Evolutionary conservation across 2,888 invertebrate species (phyloP), one percentile per base, ranked within the genome.

Genomic region (Coremacera marginata): DNA sequence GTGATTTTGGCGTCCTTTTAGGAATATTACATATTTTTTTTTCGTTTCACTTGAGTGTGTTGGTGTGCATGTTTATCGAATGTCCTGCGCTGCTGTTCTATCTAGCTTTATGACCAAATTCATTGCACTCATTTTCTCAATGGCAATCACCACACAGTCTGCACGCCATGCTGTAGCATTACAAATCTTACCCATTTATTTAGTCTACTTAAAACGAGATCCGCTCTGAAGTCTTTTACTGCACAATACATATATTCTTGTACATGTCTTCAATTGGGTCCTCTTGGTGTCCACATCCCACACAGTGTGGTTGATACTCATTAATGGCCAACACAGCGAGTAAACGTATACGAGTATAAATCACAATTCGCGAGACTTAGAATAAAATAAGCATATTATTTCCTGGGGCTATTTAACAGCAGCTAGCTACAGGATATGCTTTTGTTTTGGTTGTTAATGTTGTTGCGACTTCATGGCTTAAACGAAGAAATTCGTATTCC

Each of bases 381-480:
- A 67, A 67, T 67, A 67, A 34, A 22, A 67, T 67, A 34, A 67
- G 37, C 67, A 44, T 67, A 37, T 67, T 34, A 67, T 67, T 67
- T 67, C 67, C 67, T 65, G 67, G 8, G 67, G 67, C 67, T 14
- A 67, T 37, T 67, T 67, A 37, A 5, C 11, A 44, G 22, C 25
- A 60, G 5, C 22, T 9, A 22, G n/a, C 67, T 14, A 19, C 19
- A 14, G 8, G 34, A 37, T 1, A n/a, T 31, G 37, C n/a, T 22
- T 5, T 27, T 19, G 37, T 19, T 67, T 11, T 37, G 34, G 11
- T 11, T 34, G 37, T n/a, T 19, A 37, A 19, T 37, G 37, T 16
- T 22, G 67, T n/a, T 19, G 11, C 14, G n/a, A n/a, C 63, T 34
- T 16, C 19, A 31, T 31, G 63, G 34, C 19, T 22, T 19, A 9